These are phyloP conservation scores for Takifugu flavidus DNA, from an alignment of 2,113 vertebrate genomes.

Conservation along the genomic window DNA sequence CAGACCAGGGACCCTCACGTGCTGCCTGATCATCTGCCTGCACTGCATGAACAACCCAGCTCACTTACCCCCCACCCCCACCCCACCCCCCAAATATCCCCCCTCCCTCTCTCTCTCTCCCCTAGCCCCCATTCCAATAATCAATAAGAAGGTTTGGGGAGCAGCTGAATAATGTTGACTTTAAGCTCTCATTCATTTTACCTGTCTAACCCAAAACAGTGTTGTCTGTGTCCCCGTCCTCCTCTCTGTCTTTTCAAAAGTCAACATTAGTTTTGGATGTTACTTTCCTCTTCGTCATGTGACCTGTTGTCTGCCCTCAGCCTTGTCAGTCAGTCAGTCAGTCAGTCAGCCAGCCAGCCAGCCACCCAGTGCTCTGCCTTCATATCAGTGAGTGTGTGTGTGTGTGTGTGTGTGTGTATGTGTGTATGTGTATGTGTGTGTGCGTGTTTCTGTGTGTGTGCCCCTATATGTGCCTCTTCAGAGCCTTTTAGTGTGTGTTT, in stretches of 20 bases:
- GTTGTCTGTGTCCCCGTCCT: slow-evolving; percentile 66
- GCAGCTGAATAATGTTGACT: slow-evolving; percentile 77
- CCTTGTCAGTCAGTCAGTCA: slow-evolving; percentile 50
- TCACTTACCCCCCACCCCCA: slow-evolving; percentile 40
- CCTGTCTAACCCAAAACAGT: slow-evolving; percentile 72
- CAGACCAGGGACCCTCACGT: slow-evolving; percentile 65
- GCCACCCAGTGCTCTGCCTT: slow-evolving; percentile 37
- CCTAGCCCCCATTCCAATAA: too few species aligned
- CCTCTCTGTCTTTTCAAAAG: slow-evolving; percentile 68
- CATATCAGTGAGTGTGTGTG: slow-evolving; percentile 54
- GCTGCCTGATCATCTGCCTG: slow-evolving; percentile 78
- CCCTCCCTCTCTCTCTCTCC: too few species aligned
- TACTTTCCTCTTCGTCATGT: slow-evolving; percentile 70
- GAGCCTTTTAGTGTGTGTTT: slow-evolving; percentile 23
- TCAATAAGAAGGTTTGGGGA: slow-evolving; percentile 69
- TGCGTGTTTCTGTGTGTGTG: slow-evolving; percentile 27
- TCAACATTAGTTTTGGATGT: slow-evolving; percentile 80
- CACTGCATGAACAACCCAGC: slow-evolving; percentile 77
- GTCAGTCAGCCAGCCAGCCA: too few species aligned
- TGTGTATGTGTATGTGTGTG: slow-evolving; percentile 36
- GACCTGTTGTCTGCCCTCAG: slow-evolving; percentile 68
- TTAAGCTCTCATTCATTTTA: slow-evolving; percentile 76
- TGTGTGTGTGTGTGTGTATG: slow-evolving; percentile 16
- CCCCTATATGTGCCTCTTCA: slow-evolving; percentile 39
- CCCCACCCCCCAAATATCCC: not conserved